Evolutionary conservation across 2,888 invertebrate species (phyloP), one percentile per base, ranked within the genome.

Genomic region (Agrilus biguttatus): DNA sequence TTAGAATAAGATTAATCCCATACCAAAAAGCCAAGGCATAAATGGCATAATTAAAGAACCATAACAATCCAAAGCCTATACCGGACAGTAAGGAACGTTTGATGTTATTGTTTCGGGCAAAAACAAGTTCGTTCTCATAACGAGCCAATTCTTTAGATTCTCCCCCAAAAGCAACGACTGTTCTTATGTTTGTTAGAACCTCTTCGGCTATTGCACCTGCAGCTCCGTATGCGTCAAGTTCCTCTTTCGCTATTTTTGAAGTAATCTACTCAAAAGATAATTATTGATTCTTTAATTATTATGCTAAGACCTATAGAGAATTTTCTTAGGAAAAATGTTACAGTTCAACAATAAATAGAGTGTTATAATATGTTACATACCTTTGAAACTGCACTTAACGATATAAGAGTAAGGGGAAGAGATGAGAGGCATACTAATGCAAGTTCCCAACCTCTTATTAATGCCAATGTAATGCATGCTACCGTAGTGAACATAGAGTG

Each of bases 11-110:
- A 35, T 67, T 71, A 49, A 83, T 78, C 1, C 89, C 89, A 59
- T 84, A 89, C 84, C 86, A 89, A 62, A 89, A 86, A 0, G 87
- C 83, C 23, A 89, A 61, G 0, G 82, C 81, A 56, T 88, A 87
- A 5, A 83, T 77, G 36, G 73, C 69, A 62, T 83, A 88, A 46
- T 87, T 80, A 53, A 83, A 77, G 53, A 86, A 74, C 79, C 83
- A 86, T 35, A 85, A 65, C 5, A 76, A 49, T 1, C 82, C 85
- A 62, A 82, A 78, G 1, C 83, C 80, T 21, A 82, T 45, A 0
- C 79, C 83, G 19, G 77, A 73, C 52, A 80, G 77, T 36, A 83
- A 67, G 3, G 77, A 77, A 60, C 82, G 74, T 58, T 73, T 77
- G 23, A 82, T 78, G 52, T 84, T 86, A 39, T 83, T 77, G 28